phyloP scores from a whole-genome alignment of 35 echinoderm and acorn worm genomes.

The Apostichopus parvimensis region DNA sequence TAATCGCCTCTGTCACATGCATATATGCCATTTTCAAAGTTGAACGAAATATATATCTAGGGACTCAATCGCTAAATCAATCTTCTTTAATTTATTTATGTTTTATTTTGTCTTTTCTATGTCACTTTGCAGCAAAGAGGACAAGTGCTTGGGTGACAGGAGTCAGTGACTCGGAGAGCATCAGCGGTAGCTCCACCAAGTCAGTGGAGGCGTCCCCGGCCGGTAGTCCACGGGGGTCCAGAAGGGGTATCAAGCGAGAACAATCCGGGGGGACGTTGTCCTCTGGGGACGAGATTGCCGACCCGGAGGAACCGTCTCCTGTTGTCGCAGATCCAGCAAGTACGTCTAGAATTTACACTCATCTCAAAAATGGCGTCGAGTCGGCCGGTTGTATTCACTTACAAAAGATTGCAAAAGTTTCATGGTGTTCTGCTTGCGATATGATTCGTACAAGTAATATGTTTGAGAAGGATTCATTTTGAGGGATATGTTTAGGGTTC shows the following conservation, averaged over 20 bases:
- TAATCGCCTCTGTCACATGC: too few relatives aligned
- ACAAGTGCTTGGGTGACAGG: slow-evolving; percentile 66
- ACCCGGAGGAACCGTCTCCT: slow-evolving; percentile 53
- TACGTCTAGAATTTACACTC: slow-evolving; percentile 27
- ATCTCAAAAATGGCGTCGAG: not conserved
- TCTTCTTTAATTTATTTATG: not conserved
- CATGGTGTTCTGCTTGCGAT: too few relatives aligned
- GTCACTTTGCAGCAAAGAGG: slow-evolving; percentile 29
- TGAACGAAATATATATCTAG: not conserved
- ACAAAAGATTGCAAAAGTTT: too few relatives aligned
- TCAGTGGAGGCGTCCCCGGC: slow-evolving; percentile 83
- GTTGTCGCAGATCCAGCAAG: slow-evolving; percentile 55
- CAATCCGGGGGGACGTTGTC: slow-evolving; percentile 59
- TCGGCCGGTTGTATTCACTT: too few relatives aligned
- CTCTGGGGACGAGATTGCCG: slow-evolving; percentile 84
- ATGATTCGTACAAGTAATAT: too few relatives aligned
- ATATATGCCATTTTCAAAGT: too few relatives aligned
- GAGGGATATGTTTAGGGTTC: too few relatives aligned
- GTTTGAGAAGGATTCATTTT: too few relatives aligned
- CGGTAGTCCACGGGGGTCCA: slow-evolving; percentile 72
- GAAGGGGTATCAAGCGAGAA: slow-evolving; percentile 50
- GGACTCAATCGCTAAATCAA: not conserved
- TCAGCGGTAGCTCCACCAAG: slow-evolving; percentile 80
- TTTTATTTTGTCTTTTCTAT: too few relatives aligned
- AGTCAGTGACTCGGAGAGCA: slow-evolving; percentile 71